Conservation (phyloP, 2,113 vertebrate genomes). For the Passerina amoena region DNA sequence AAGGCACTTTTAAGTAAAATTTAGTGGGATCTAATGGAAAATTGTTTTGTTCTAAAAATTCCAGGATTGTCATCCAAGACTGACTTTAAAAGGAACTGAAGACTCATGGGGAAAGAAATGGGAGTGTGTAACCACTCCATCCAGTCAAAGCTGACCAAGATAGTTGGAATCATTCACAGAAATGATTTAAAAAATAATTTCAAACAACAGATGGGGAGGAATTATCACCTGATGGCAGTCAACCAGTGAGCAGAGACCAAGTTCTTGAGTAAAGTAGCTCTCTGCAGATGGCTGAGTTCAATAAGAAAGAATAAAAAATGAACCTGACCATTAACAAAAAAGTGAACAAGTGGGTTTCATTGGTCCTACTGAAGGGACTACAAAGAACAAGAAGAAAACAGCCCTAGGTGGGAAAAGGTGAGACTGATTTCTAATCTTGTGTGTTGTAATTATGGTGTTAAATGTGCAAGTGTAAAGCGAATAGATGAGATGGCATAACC, state of each 20-base stretch:
- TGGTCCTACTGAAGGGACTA: not conserved
- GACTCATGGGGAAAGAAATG: not conserved
- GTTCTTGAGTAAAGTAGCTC: constrained; percentile 8
- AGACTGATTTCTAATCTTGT: constrained; percentile 17
- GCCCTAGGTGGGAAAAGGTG: not conserved
- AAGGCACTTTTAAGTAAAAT: not conserved
- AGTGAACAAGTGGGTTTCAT: not conserved
- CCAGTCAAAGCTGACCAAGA: not conserved
- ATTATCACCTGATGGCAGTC: constrained; percentile 23
- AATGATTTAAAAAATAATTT: constrained; percentile 23
- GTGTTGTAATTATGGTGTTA: constrained; percentile 1
- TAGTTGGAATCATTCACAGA: constrained; percentile 2
- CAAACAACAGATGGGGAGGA: constrained; percentile 15
- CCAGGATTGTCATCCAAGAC: not conserved
- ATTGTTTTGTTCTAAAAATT: not conserved
- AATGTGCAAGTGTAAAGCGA: constrained; percentile 24
- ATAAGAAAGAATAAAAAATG: not conserved
- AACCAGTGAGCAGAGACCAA: not conserved
- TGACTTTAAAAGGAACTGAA: not conserved
- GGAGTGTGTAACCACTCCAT: not conserved
- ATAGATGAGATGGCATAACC: constrained; percentile 44
- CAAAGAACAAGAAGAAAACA: constrained; percentile 8
- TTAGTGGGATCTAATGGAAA: not conserved
- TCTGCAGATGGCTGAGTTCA: not conserved
- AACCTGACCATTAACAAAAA: not conserved